Percentiles rank a stretch among this genome's conserved stretches.
These are phyloP conservation scores for Pachliopta kotzebuea DNA, from an alignment of 2,888 invertebrate species.

Conservation along the genomic window DNA sequence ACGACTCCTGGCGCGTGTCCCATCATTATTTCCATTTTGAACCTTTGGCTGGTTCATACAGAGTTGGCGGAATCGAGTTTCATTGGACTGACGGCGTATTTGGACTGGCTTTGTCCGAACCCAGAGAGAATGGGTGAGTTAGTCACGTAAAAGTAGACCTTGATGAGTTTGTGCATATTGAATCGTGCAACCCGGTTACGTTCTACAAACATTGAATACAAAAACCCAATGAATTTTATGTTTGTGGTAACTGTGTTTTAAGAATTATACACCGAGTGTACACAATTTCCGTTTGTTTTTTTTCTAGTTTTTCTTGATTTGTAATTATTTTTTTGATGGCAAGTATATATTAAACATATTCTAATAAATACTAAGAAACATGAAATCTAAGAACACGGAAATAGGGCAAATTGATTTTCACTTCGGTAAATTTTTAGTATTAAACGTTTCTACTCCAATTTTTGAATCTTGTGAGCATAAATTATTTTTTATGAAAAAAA, in stretches of 20 bases:
- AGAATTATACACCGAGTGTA: background rate
- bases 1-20: conserved; percentile 88
- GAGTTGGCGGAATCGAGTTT: conserved; percentile 88
- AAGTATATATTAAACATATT: too few species aligned
- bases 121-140: conserved; percentile 77
- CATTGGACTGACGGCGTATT: conserved; percentile 94
- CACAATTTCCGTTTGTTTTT: too few species aligned
- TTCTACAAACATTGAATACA: conserved; percentile 29
- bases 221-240: conserved; percentile 3
- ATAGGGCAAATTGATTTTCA: too few species aligned
- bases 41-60: conserved; percentile 87
- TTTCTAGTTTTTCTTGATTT: too few species aligned
- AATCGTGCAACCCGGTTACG: conserved; percentile 35
- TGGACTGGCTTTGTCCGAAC: conserved; percentile 84
- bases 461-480: too few species aligned
- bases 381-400: too few species aligned
- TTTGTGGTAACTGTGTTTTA: conserved; percentile 16
- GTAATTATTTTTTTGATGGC: too few species aligned
- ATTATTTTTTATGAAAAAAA: too few species aligned
- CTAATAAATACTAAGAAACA: too few species aligned
- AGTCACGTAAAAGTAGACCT: conserved; percentile 33
- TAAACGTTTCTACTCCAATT: too few species aligned
- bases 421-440: too few species aligned
- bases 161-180: conserved; percentile 35
- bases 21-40: conserved; percentile 93